phyloP scores from a whole-genome alignment of 2,888 invertebrate genomes.

The Drosophila incognita region DNA sequence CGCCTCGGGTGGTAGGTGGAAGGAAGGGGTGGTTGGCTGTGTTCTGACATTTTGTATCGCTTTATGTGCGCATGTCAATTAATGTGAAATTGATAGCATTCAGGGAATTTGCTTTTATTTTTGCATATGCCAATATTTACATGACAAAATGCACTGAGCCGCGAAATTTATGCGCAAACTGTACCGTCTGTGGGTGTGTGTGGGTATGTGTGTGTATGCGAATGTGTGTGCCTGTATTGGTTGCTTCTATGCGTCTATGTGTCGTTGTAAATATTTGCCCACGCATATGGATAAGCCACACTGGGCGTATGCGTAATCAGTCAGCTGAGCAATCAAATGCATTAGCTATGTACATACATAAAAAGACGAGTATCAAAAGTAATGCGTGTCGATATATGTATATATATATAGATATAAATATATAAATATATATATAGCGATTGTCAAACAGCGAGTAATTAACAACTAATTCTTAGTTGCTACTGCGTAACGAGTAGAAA shows the following conservation, averaged over 20 bases:
- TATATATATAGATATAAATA: neutral
- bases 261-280: conserved; percentile 38
- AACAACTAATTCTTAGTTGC: neutral
- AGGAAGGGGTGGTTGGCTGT: neutral
- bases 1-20: neutral
- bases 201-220: neutral
- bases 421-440: neutral
- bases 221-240: neutral
- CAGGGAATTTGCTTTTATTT: conserved; percentile 24
- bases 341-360: conserved; percentile 5
- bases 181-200: conserved; percentile 5
- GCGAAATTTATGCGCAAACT: conserved; percentile 57
- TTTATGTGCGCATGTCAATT: conserved; percentile 60
- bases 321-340: conserved; percentile 32
- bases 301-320: conserved; percentile 50
- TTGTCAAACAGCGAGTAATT: neutral
- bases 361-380: neutral
- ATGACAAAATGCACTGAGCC: conserved; percentile 46
- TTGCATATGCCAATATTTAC: conserved; percentile 55
- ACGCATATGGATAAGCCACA: conserved; percentile 5
- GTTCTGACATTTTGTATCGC: conserved; percentile 37
- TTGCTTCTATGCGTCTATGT: conserved; percentile 21
- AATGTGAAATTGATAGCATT: conserved; percentile 63
- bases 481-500: neutral
- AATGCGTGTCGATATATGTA: neutral